phyloP scores from a whole-genome alignment of 2,113 vertebrate species.

The Hippolais icterina region DNA sequence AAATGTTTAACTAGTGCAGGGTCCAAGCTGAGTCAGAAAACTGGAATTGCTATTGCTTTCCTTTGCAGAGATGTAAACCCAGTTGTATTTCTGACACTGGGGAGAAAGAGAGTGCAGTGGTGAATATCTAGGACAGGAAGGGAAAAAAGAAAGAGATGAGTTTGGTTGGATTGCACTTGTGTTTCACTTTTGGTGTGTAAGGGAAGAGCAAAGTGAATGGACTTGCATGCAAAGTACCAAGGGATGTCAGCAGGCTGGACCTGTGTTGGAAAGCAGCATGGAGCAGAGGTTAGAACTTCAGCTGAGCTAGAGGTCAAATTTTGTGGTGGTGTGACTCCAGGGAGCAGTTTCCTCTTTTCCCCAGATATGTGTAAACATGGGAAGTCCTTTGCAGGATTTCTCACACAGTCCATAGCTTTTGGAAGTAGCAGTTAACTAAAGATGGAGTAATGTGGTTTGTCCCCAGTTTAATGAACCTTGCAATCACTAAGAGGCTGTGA shows the following conservation, averaged over 20 bases:
- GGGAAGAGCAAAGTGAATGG: background rate
- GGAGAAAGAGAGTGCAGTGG: background rate
- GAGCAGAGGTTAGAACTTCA: background rate
- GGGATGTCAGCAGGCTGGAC: background rate
- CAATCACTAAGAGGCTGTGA: background rate
- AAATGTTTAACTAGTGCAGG: background rate
- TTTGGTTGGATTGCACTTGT: background rate
- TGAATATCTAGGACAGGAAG: background rate
- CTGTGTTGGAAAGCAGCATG: background rate
- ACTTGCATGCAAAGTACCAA: background rate
- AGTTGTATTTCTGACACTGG: background rate
- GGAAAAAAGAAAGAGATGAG: background rate
- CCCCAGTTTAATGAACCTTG: background rate
- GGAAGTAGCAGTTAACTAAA: background rate
- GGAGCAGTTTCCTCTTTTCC: background rate
- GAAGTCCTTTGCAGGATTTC: background rate
- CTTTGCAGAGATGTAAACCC: background rate
- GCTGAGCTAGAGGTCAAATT: background rate
- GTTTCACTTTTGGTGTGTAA: background rate
- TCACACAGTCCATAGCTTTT: background rate
- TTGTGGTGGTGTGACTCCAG: background rate
- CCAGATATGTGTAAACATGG: rapidly evolving
- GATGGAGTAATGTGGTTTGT: background rate
- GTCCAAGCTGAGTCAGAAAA: background rate
- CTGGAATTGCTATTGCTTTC: background rate